A percentile compares a stretch with the other conserved stretches of the same genome.
Conservation (phyloP, 2,113 vertebrate species). For the Arizona elegans region DNA sequence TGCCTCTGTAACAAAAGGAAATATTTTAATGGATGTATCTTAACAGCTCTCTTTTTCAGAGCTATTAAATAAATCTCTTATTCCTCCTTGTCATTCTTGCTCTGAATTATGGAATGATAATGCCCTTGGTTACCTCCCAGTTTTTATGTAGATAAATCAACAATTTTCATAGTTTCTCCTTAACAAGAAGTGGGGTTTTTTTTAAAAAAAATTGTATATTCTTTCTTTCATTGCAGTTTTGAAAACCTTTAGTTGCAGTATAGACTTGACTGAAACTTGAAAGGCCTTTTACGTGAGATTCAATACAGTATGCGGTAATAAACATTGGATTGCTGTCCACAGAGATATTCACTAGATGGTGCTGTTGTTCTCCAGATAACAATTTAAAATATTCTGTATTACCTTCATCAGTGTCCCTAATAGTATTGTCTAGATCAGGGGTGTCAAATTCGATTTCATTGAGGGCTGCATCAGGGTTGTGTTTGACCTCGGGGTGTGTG, state of each 20-base stretch:
- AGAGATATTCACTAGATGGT: constrained; percentile 23
- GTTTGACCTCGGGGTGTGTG: too few species aligned
- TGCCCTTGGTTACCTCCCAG: background rate
- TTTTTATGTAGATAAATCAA: background rate
- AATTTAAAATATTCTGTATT: background rate
- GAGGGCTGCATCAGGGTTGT: too few species aligned
- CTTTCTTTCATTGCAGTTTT: background rate
- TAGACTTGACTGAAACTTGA: background rate
- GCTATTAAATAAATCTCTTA: background rate
- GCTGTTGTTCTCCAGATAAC: constrained; percentile 10
- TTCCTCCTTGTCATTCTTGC: background rate
- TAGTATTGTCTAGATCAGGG: too few species aligned
- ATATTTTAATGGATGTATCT: background rate
- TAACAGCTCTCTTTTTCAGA: background rate
- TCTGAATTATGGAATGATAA: background rate
- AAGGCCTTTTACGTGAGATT: background rate
- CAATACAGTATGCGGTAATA: background rate
- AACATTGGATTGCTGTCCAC: background rate
- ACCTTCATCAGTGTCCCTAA: background rate
- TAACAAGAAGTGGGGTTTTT: background rate
- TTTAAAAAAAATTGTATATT: background rate
- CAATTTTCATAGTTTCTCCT: background rate
- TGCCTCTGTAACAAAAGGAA: background rate
- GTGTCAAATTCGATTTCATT: too few species aligned
- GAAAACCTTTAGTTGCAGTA: background rate